Percentiles rank a stretch among this genome's conserved stretches.
Evolutionary conservation across 2,113 vertebrate species (phyloP).

Genomic region (Crypturellus undulatus): DNA sequence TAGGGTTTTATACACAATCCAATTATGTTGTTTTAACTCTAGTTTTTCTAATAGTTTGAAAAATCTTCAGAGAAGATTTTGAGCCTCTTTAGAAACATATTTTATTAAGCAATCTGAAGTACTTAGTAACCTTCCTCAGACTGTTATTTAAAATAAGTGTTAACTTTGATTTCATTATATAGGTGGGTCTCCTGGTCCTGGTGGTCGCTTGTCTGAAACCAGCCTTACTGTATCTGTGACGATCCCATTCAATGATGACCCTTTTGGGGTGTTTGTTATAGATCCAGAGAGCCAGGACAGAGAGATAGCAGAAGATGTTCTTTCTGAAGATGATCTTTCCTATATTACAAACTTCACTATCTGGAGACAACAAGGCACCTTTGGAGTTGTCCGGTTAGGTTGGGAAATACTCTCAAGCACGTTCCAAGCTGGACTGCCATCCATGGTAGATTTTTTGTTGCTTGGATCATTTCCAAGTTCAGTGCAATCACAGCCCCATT

Average conservation of each 20-base stretch:
- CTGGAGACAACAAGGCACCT: conserved; percentile 90
- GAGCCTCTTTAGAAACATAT: neutral
- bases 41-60: neutral
- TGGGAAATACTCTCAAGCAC: conserved; percentile 92
- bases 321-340: conserved; percentile 90
- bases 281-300: conserved; percentile 83
- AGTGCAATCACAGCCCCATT: conserved; percentile 84
- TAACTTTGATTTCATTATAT: neutral
- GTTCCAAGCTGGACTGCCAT: conserved; percentile 85
- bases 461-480: conserved; percentile 84
- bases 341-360: conserved; percentile 86
- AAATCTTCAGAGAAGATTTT: neutral
- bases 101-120: neutral
- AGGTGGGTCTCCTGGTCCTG: conserved; percentile 90
- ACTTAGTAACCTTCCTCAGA: neutral
- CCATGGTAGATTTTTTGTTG: conserved; percentile 89
- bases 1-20: neutral
- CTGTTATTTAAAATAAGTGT: neutral
- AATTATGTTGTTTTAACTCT: neutral
- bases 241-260: conserved; percentile 91
- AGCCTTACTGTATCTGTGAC: conserved; percentile 84
- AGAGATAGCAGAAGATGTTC: conserved; percentile 91
- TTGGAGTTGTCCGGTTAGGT: conserved; percentile 89
- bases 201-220: conserved; percentile 82
- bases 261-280: conserved; percentile 93